Base-by-base conservation (phyloP, 2,888 invertebrate genomes). In the Dicyrtoma fusca region DNA sequence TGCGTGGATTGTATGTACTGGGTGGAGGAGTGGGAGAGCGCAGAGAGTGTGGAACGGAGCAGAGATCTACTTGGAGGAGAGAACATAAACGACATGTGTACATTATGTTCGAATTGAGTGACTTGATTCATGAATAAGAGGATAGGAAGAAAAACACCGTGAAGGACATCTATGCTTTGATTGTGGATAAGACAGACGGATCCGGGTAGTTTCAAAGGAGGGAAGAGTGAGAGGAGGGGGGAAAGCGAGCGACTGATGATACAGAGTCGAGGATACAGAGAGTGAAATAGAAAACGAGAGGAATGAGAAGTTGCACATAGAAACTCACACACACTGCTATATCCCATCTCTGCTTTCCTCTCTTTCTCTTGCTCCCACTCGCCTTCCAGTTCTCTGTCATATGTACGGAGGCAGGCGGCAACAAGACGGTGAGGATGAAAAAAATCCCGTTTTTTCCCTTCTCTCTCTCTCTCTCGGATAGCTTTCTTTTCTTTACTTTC, bases 401-500 rank as follows among this genome's bases (percentile, higher is more conserved):
- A 55, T 17, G 13, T 25, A 59, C 55, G 65, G 44, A 70, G 51
- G 44, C 68, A 69, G 69, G 71, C 25, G 62, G 63, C 25, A 57
- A 69, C 26, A 63, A 55, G 55, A 55, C 53, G 73, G 63, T 51
- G 53, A 57, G 49, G 69, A 66, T 65, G 71, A 51, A 68, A 73
- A 73, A 75, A 75, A 69, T 59, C 42, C 47, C 57, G 64, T 69
- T 71, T 73, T 76, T 76, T 74, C 74, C 68, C 51, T 63, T 47
- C 45, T 21, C 26, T 17, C 21, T 53, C 47, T 3, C 17, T 44
- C 44, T 23, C 34, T 44, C 47, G 71, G 76, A 73, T 74, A 72
- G 74, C 74, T 75, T 77, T 75, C 77, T 76, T 77, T 74, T 76
- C 74, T 76, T 71, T 74, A 71, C 73, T 69, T 75, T 74, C 64